Conservation (phyloP, 2,888 invertebrate species). For the Tricholauxania praeusta region DNA sequence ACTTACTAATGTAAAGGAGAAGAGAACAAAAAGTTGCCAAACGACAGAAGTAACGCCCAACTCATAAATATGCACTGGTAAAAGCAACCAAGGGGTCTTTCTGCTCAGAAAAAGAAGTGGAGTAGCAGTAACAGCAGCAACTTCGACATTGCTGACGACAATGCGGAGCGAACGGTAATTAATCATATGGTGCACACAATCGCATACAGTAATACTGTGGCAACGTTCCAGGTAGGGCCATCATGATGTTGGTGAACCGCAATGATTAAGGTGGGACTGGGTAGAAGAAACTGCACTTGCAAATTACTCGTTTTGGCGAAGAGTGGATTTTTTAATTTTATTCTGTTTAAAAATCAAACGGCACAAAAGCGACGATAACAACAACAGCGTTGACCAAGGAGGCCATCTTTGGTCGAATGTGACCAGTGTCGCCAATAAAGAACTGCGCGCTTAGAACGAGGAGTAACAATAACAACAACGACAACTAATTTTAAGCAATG, state of each 20-base stretch:
- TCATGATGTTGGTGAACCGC: neutral
- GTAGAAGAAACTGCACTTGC: constrained; percentile 4
- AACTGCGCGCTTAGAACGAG: neutral
- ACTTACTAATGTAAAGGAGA: no score
- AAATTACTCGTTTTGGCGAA: constrained; percentile 19
- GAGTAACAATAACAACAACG: neutral
- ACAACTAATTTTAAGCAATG: constrained; percentile 8
- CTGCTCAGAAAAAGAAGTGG: neutral
- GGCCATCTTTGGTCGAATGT: constrained; percentile 19
- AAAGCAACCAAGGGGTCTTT: neutral
- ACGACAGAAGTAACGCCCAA: constrained; percentile 30
- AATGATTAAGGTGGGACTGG: constrained; percentile 3
- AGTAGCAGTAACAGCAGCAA: constrained; percentile 8
- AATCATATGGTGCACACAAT: constrained; percentile 25
- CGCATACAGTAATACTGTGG: neutral
- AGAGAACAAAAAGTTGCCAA: neutral
- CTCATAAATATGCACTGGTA: constrained; percentile 25
- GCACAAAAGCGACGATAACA: constrained; percentile 1
- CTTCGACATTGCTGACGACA: constrained; percentile 29
- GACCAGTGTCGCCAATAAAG: constrained; percentile 1
- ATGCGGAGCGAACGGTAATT: constrained; percentile 32
- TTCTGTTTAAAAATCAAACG: neutral
- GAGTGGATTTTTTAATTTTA: constrained; percentile 14
- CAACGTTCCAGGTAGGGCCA: constrained; percentile 13
- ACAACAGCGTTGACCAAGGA: constrained; percentile 8